Percentiles rank a stretch among this genome's conserved stretches.
Conservation (phyloP, 2,888 invertebrate species). For the Drosophila buzzatii region DNA sequence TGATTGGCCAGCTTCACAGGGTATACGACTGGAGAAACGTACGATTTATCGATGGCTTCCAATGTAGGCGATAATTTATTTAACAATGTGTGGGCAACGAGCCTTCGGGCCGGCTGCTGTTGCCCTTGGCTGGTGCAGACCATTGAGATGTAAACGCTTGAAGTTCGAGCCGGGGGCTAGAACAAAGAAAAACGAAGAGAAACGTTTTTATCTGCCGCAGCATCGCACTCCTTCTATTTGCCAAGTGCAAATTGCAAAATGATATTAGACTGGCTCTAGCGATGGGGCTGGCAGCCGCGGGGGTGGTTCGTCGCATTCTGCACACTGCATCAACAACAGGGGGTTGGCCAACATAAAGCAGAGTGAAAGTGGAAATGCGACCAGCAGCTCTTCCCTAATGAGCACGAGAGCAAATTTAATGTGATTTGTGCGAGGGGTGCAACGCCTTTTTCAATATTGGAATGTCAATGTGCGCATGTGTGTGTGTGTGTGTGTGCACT, state of each 20-base stretch:
- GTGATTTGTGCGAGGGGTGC: constrained; percentile 76
- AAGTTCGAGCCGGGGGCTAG: constrained; percentile 50
- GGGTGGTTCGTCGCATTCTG: constrained; percentile 47
- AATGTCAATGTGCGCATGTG: constrained; percentile 16
- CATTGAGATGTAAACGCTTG: constrained; percentile 71
- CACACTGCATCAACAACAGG: constrained; percentile 53
- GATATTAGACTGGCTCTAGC: constrained; percentile 61
- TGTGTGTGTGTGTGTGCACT: constrained; percentile 36
- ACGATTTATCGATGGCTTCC: constrained; percentile 61
- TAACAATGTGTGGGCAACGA: constrained; percentile 72
- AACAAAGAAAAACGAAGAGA: constrained; percentile 57
- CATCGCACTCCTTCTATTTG: constrained; percentile 79
- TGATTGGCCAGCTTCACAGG: constrained; percentile 18
- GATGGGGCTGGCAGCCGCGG: constrained; percentile 36
- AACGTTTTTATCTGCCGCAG: constrained; percentile 73
- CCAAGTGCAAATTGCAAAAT: constrained; percentile 83
- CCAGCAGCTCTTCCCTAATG: constrained; percentile 71
- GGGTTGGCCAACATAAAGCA: constrained; percentile 58
- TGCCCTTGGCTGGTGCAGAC: constrained; percentile 42
- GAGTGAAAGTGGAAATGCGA: constrained; percentile 66
- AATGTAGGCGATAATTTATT: constrained; percentile 76
- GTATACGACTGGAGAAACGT: constrained; percentile 33
- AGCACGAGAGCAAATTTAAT: constrained; percentile 78
- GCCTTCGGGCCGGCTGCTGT: constrained; percentile 27
- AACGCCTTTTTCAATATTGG: constrained; percentile 47